phyloP scores from a whole-genome alignment of 2,113 vertebrate genomes.

The Coregonus clupeaformis region DNA sequence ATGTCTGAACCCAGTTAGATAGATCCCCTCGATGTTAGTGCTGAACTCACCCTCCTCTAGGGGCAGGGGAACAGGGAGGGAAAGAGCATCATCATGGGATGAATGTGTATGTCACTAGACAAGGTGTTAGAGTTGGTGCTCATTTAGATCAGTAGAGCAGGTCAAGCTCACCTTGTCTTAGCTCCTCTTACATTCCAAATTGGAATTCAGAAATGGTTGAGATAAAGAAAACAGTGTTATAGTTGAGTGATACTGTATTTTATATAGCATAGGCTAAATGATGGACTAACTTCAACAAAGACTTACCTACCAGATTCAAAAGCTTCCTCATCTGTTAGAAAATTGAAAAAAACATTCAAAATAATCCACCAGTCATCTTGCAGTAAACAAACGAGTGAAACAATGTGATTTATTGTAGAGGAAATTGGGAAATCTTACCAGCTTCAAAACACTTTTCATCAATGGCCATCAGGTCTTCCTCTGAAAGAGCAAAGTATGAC shows the following conservation, averaged over 20 bases:
- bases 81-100: neutral
- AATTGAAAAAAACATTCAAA: neutral
- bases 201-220: slow-evolving; percentile 9
- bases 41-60: slow-evolving; percentile 88
- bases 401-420: neutral
- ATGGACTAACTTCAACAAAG: slow-evolving; percentile 32
- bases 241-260: neutral
- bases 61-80: slow-evolving; percentile 32
- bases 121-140: neutral
- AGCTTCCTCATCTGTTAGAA: slow-evolving; percentile 84
- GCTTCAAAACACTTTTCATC: slow-evolving; percentile 92
- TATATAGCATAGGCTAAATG: neutral
- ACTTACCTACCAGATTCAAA: slow-evolving; percentile 97
- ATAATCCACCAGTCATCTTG: neutral
- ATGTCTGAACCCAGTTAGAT: slow-evolving; percentile 90
- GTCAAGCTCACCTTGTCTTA: slow-evolving; percentile 83
- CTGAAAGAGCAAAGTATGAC: slow-evolving; percentile 57
- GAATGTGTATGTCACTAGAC: neutral
- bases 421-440: slow-evolving; percentile 71
- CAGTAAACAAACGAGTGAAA: neutral
- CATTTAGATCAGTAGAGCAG: neutral
- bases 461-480: slow-evolving; percentile 87
- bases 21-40: slow-evolving; percentile 77
- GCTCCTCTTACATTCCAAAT: slow-evolving; percentile 80
- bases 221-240: slow-evolving; percentile 3